Evolutionary conservation across 2,888 invertebrate species (phyloP), one percentile per base, ranked within the genome.

Genomic region (Orchestes rusci): DNA sequence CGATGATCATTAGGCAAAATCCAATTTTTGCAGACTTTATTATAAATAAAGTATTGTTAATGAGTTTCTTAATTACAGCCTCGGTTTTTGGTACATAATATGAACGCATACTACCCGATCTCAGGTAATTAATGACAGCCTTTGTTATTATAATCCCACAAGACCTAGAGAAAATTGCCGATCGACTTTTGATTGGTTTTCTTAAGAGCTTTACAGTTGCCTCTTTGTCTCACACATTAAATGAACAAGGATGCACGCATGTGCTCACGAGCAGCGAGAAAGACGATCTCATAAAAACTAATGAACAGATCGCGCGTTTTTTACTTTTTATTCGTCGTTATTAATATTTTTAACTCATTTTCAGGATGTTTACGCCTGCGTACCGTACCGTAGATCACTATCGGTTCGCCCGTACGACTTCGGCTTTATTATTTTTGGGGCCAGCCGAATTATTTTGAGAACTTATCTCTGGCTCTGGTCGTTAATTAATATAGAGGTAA

Each of bases 71-170:
- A 64, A 65, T 64, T 63, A 60, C 60, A 54, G 41, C 29, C 48
- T 30, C 37, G 48, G 44, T 48, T 32, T 48, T 43, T 43, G 36
- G 40, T 44, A 34, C 35, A 43, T n/a, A n/a, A n/a, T 52, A 56
- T 55, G 54, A 56, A 53, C 58, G 57, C 56, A 54, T 60, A 59
- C 56, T 53, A n/a, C 58, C 52, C 59, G 59, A 57, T 59, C 59
- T 60, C 61, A 57, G 56, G 59, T 65, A 64, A 65, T 65, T 65
- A 65, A 65, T 65, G 64, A 60, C 59, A 60, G 63, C 59, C 62
- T 65, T 64, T 64, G 62, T 65, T 64, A 62, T 64, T 63, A 65
- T 65, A 64, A 64, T 62, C 60, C 62, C 62, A 62, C 62, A 61
- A 62, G 59, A 59, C 59, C 62, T 60, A 59, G 64, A 64, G 63